Evolutionary conservation across 1,140 invertebrate genomes (phyloP).

Genomic region (Mylabris phalerata): DNA sequence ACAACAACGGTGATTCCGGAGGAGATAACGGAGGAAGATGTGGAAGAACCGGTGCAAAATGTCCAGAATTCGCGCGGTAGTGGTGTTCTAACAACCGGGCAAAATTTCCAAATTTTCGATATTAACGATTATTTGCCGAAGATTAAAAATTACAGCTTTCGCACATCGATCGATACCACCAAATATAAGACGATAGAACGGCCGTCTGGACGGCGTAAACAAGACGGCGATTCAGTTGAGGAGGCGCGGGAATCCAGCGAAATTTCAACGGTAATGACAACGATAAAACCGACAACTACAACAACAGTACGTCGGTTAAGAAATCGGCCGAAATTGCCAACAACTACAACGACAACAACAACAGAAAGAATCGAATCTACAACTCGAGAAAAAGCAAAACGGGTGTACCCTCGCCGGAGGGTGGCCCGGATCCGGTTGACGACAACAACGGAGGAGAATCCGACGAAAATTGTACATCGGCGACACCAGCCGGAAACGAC

Average conservation of each 20-base stretch:
- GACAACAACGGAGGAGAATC: conserved; percentile 13
- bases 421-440: conserved; percentile 17
- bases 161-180: conserved; percentile 35
- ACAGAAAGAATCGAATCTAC: conserved; percentile 1
- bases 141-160: conserved; percentile 31
- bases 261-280: neutral
- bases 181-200: conserved; percentile 40
- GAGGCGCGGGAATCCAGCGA: neutral
- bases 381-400: conserved; percentile 17
- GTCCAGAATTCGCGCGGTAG: conserved; percentile 32
- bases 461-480: conserved; percentile 14
- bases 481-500: neutral
- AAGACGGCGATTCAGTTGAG: conserved; percentile 3
- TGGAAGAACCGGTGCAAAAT: conserved; percentile 22
- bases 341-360: conserved; percentile 1
- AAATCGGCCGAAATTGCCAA: neutral
- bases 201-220: conserved; percentile 15
- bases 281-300: neutral
- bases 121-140: conserved; percentile 34
- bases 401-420: conserved; percentile 23
- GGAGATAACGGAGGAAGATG: conserved; percentile 23
- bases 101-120: conserved; percentile 33
- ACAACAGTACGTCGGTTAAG: neutral
- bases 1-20: conserved; percentile 22
- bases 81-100: conserved; percentile 8